These are phyloP conservation scores for Tipula unca DNA, from an alignment of 2,888 invertebrate species.

Conservation along the genomic window DNA sequence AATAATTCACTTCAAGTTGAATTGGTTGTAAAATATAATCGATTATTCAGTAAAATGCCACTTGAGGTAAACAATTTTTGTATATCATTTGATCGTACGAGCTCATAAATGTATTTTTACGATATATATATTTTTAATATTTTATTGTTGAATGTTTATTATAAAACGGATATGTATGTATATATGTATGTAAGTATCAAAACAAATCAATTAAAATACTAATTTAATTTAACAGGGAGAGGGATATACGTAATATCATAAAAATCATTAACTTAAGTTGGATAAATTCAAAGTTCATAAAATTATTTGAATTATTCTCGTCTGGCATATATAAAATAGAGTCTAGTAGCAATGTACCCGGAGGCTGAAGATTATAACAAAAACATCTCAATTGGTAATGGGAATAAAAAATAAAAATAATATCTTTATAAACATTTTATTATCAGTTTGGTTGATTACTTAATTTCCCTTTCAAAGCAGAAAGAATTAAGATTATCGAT, in stretches of 20 bases:
- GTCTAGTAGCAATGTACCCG: not conserved
- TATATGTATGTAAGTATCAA: not conserved
- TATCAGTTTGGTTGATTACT: too few species aligned
- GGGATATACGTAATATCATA: not conserved
- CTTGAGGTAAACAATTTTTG: not conserved
- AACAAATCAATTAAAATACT: not conserved
- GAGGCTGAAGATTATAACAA: not conserved
- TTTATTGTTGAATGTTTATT: not conserved
- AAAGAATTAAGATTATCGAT: too few species aligned
- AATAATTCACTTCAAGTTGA: not conserved
- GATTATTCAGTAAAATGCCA: not conserved
- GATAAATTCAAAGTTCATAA: not conserved
- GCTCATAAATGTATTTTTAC: not conserved
- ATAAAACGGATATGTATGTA: not conserved
- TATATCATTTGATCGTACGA: not conserved
- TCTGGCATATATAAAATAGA: not conserved
- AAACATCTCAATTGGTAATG: not conserved
- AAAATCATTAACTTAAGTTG: not conserved
- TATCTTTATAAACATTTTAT: too few species aligned
- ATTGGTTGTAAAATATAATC: not conserved
- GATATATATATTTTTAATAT: not conserved
- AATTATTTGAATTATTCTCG: not conserved
- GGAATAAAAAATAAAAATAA: not conserved
- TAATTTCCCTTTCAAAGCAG: too few species aligned
- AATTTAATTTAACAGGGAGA: not conserved